These are phyloP conservation scores for Chesias legatella DNA, from an alignment of 2,888 invertebrate genomes.

Conservation along the genomic window DNA sequence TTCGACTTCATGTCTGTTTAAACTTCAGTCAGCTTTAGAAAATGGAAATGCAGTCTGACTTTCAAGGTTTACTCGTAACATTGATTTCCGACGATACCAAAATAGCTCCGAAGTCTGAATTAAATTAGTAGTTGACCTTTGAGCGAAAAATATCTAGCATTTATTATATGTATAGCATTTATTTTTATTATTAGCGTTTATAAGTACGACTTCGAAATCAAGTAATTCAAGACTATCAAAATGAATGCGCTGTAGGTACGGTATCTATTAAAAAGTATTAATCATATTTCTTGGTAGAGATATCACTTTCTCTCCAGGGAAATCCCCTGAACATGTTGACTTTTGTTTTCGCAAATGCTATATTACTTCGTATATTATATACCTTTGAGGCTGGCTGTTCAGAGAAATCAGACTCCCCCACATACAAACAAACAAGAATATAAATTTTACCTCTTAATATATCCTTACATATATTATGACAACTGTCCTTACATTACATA, in stretches of 20 bases:
- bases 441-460: no score
- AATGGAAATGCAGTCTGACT: slow-evolving; percentile 15
- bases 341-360: no score
- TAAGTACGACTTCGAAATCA: no score
- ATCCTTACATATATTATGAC: no score
- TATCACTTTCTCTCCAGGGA: slow-evolving; percentile 8
- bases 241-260: background rate
- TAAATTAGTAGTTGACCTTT: background rate
- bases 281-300: slow-evolving; percentile 1
- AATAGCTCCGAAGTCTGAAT: slow-evolving; percentile 1
- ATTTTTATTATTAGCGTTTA: no score
- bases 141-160: background rate
- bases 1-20: no score
- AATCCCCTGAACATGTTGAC: slow-evolving; percentile 20
- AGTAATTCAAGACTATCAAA: background rate
- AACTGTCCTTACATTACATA: no score
- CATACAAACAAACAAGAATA: no score
- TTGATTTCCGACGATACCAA: slow-evolving; percentile 7
- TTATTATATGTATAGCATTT: no score
- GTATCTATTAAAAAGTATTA: background rate
- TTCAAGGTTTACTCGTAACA: slow-evolving; percentile 14
- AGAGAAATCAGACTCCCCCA: no score
- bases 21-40: slow-evolving; percentile 4
- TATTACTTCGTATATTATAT: no score
- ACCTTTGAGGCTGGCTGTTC: no score